Evolutionary conservation across 2,797 vertebrate species (phyloP), one percentile per base, ranked within the genome.

Genomic region (Miichthys miiuy): DNA sequence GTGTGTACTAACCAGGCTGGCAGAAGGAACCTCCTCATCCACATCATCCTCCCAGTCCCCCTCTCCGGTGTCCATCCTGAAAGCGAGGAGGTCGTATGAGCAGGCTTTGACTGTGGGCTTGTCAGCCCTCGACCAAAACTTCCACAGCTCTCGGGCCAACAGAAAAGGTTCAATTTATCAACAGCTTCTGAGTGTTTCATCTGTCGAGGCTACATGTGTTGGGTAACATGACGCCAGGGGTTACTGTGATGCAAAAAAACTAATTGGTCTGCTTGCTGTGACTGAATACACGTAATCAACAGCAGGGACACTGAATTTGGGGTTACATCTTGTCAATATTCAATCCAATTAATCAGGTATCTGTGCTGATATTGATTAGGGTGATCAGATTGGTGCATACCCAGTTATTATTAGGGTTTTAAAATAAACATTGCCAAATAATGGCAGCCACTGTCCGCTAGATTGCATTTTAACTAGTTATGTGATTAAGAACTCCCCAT

Each of bases 61-160:
- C 18, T 83, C 89, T 21, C 80, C 96, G 0, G 93, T 97, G 47
- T 94, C 92, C 6, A 65, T 99, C 67, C 69, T 99, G 83, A 99
- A 97, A 88, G 97, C 97, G 13, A 96, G 98, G 64, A 98, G 94
- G 91, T 87, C 88, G 0, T 99, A 98, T 0, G 97, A 99, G 30
- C 96, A 92, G 4, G 87, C 91, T 0, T 60, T 98, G 46, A 89
- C 93, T 47, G 89, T 89, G 65, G 81, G 66, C 57, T 77, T 97
- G 68, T 88, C 84, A 20, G 83, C 83, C 14, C 51, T 80, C 17
- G 30, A 85, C 4, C 64, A 89, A 71, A 55, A 71, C 30, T 17
- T 11, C 46, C 42, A 34, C 8, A 77, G 77, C 23, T 38, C 20
- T 34, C 72, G 67, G 16, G 46, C 34, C 56, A 61, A 52, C 30